Evolutionary conservation across 2,888 invertebrate species (phyloP).

Genomic region (Archaeoteleia sp.): DNA sequence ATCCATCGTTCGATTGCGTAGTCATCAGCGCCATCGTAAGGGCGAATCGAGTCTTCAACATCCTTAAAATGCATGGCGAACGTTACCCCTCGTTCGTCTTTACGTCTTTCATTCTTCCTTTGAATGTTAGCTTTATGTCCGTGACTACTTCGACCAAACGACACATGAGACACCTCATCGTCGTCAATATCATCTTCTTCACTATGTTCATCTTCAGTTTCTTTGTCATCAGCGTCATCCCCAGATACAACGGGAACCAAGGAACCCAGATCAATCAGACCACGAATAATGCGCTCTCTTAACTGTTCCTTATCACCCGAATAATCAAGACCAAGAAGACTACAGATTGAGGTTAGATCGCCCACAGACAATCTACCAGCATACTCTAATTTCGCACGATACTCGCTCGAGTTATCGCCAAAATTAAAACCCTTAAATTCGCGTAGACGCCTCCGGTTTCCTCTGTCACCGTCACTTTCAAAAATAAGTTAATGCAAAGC

Average conservation of each 20-base stretch:
- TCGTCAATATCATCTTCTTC: too few species aligned
- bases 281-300: background rate
- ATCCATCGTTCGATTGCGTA: slow-evolving; percentile 28
- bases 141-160: too few species aligned
- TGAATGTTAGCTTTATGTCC: too few species aligned
- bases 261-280: background rate
- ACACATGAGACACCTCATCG: too few species aligned
- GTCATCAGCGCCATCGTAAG: slow-evolving; percentile 3
- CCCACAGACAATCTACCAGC: background rate
- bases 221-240: background rate
- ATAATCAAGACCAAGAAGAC: slow-evolving; percentile 7
- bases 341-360: slow-evolving; percentile 1
- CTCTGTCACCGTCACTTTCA: slow-evolving; percentile 1
- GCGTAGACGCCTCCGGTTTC: background rate
- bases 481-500: background rate
- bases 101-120: too few species aligned
- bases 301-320: background rate
- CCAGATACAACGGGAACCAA: background rate
- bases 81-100: too few species aligned
- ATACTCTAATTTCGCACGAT: background rate
- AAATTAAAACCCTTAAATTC: too few species aligned
- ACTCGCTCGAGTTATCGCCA: background rate
- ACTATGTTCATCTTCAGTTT: background rate
- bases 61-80: slow-evolving; percentile 12
- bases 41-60: slow-evolving; percentile 18